Base-by-base conservation (phyloP, 2,113 vertebrate genomes). In the Gavialis gangeticus region DNA sequence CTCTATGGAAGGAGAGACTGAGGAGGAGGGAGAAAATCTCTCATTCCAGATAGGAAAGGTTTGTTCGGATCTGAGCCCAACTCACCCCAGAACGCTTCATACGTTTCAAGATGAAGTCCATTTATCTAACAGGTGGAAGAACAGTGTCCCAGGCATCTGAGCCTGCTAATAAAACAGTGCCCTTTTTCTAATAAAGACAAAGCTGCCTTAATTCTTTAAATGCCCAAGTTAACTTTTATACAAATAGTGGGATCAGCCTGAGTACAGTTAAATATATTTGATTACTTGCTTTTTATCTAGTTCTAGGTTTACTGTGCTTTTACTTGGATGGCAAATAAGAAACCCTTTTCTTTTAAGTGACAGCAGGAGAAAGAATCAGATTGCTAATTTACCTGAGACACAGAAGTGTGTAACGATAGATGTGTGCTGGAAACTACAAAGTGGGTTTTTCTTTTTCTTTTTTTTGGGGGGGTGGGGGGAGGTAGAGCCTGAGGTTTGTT, bases 331-430 rank as follows among this genome's bases (percentile, higher is more conserved):
- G 93, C 73, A 94, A 96, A 96, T 96, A 96, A 97, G 97, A 96
- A 97, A 92, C 87, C 82, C 97, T 97, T 97, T 97, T 97, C 97
- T 98, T 98, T 96, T 94, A 96, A 95, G 91, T 97, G 95, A 93
- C 95, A 97, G 96, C 94, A 24, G 67, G 94, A 89, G 86, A 90
- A 95, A 98, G 96, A 97, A 80, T 97, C 96, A 95, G 96, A 92
- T 98, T 98, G 98, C 97, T 97, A 96, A 97, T 97, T 97, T 97
- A 96, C 91, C 97, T 90, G 96, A 94, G 95, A 95, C 62, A 58
- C 88, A 81, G 71, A 91, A 93, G 85, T 28, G 69, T 85, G 63
- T 96, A 97, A 97, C 96, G 96, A 97, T 92, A 97, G 97, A 95
- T 92, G 91, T 79, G 96, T 91, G 89, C 94, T 96, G 93, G 94